A percentile compares a stretch with the other conserved stretches of the same genome.
Evolutionary conservation across 2,888 invertebrate species (phyloP).

Genomic region (Lucinisca nassula): DNA sequence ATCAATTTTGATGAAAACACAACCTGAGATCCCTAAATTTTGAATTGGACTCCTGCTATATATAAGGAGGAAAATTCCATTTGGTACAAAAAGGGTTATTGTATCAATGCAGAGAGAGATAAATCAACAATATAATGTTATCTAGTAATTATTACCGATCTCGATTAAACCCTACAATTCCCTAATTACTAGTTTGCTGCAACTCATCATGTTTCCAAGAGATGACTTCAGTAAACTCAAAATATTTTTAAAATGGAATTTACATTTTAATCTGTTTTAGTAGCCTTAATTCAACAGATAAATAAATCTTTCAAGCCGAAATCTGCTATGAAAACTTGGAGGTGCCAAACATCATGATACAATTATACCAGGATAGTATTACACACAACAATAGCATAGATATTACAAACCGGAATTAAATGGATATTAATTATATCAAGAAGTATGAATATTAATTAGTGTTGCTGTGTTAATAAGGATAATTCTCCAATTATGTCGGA

Average conservation of each 20-base stretch:
- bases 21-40: too few relatives aligned
- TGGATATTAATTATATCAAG: too few relatives aligned
- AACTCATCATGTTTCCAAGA: neutral
- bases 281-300: neutral
- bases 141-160: neutral
- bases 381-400: neutral
- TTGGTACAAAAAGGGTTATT: too few relatives aligned
- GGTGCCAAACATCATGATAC: neutral
- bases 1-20: too few relatives aligned
- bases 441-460: too few relatives aligned
- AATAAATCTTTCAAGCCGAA: neutral
- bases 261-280: neutral
- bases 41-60: too few relatives aligned
- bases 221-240: neutral
- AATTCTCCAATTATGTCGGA: constrained; percentile 61
- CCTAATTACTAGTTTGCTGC: neutral
- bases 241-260: neutral
- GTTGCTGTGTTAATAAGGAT: too few relatives aligned
- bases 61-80: too few relatives aligned
- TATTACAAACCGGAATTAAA: neutral
- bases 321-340: neutral
- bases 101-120: neutral
- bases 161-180: neutral
- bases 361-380: neutral
- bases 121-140: constrained; percentile 2